Percentiles rank a stretch among this genome's conserved stretches.
Evolutionary conservation across 2,888 invertebrate genomes (phyloP).

Genomic region (Boloria euphrosyne): DNA sequence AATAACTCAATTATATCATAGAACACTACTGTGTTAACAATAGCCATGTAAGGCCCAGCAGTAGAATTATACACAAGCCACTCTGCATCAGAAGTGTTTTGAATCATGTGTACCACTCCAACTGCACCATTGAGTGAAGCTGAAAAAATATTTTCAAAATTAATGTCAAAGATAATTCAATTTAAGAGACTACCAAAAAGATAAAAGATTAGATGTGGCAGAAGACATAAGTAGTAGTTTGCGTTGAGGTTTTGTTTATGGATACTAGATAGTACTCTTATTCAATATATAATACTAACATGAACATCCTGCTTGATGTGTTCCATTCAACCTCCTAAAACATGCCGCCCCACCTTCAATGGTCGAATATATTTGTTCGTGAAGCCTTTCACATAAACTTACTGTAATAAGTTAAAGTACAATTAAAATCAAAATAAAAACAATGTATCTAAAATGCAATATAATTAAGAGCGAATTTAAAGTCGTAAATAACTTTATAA

Average conservation of each 20-base stretch:
- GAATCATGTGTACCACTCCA: constrained; percentile 91
- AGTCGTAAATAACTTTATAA: no score
- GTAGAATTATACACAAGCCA: constrained; percentile 88
- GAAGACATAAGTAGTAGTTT: no score
- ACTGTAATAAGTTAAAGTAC: constrained; percentile 56
- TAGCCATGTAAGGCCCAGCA: constrained; percentile 91
- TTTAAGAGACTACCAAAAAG: no score
- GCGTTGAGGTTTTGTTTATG: no score
- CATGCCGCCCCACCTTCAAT: constrained; percentile 89
- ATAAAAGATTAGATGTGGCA: no score
- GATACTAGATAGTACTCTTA: no score
- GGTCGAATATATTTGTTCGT: constrained; percentile 90
- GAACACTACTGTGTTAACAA: constrained; percentile 86
- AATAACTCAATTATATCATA: constrained; percentile 77
- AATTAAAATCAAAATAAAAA: neutral
- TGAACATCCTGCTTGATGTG: constrained; percentile 96
- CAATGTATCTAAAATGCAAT: no score
- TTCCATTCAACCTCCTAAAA: constrained; percentile 95
- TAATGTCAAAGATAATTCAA: no score
- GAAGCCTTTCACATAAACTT: constrained; percentile 82
- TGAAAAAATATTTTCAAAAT: constrained; percentile 58
- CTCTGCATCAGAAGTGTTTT: constrained; percentile 84
- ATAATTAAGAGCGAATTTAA: no score
- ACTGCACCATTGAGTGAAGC: constrained; percentile 90
- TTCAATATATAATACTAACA: constrained; percentile 84